Evolutionary conservation across 2,113 vertebrate species (phyloP).

Genomic region (Tetrax tetrax): DNA sequence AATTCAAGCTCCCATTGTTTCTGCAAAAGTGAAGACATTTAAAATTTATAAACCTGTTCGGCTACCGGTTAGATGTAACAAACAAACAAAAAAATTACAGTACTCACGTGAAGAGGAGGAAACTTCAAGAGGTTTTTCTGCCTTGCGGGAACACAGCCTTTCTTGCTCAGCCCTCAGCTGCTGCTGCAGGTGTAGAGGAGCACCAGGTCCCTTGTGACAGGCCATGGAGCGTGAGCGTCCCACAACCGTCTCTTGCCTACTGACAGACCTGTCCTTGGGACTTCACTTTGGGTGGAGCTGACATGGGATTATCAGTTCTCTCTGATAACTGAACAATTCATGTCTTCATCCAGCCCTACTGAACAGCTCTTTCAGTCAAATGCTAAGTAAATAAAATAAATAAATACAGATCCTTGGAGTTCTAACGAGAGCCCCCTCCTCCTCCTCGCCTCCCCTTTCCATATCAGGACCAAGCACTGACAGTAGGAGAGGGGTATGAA

Average conservation of each 20-base stretch:
- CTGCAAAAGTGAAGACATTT: background rate
- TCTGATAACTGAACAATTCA: background rate
- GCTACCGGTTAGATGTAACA: background rate
- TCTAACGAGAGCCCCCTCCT: background rate
- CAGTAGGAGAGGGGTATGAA: background rate
- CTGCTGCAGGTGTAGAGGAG: background rate
- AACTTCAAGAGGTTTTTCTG: background rate
- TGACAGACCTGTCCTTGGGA: background rate
- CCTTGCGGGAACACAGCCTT: background rate
- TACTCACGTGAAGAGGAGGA: background rate
- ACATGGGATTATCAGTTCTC: background rate
- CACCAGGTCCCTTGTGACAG: background rate
- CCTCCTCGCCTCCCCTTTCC: background rate
- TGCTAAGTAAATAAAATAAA: background rate
- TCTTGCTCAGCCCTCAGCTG: background rate
- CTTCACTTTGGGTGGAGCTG: background rate
- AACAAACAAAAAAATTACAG: background rate
- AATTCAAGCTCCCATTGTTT: background rate
- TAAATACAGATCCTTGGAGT: background rate
- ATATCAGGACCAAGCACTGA: background rate
- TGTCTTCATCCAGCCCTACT: background rate
- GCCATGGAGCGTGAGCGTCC: rapidly evolving
- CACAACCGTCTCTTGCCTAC: background rate
- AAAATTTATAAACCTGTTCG: background rate
- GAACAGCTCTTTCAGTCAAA: background rate